Evolutionary conservation across 2,113 vertebrate genomes (phyloP).

Genomic region (Halichoerus grypus): DNA sequence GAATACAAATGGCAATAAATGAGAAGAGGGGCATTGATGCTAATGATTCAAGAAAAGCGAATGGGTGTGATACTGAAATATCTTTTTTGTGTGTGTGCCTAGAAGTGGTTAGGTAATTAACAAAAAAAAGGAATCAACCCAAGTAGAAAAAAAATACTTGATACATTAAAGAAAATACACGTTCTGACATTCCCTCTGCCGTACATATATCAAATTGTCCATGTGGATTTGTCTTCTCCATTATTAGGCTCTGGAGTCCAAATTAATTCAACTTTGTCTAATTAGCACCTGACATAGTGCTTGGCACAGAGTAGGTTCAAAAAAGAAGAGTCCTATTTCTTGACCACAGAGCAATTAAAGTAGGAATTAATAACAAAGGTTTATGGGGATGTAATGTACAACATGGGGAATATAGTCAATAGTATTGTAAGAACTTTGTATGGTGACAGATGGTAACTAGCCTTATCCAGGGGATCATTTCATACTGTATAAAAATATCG

Average conservation of each 20-base stretch:
- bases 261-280: background rate
- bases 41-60: background rate
- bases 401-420: background rate
- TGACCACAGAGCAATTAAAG: background rate
- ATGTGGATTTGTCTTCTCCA: background rate
- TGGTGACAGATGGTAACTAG: background rate
- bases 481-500: background rate
- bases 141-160: background rate
- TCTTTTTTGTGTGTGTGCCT: background rate
- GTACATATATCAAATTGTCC: accelerated
- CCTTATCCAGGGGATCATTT: background rate
- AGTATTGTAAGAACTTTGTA: background rate
- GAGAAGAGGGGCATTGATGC: background rate
- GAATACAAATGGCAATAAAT: background rate
- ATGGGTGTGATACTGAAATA: background rate
- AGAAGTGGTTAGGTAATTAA: background rate
- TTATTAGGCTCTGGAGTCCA: background rate
- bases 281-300: background rate
- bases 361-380: background rate
- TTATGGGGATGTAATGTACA: background rate
- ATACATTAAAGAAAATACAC: background rate
- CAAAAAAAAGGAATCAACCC: background rate
- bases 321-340: background rate
- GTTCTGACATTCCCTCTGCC: background rate
- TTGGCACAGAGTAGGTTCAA: background rate